Base-by-base conservation (phyloP, 2,888 invertebrate species). In the Chymomyza fuscimana region DNA sequence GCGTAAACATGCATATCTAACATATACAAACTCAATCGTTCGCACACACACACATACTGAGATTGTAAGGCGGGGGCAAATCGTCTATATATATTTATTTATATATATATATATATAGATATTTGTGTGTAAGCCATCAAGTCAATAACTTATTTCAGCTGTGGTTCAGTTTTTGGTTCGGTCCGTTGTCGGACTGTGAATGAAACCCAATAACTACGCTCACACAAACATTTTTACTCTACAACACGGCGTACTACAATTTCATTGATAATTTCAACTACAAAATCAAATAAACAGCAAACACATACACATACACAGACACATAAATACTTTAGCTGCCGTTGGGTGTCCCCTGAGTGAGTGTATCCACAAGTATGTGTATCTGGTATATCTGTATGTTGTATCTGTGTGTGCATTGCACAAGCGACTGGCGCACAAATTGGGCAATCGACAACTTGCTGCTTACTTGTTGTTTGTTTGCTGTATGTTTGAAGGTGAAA, bases 191-290 rank as follows among this genome's bases (percentile, higher is more conserved):
- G 51, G 32, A 12, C 63, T 74, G 68, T 80, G 86, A 82, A 82
- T 87, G 82, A 80, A 87, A 70, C 54, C 54, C 54, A 54, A 54
- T 54, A 54, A 54, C 54, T 54, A 54, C 54, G 54, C 16, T 46
- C 40, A 46, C 40, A 46, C 40, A 46, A 12, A 46, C 40, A 46
- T 46, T 46, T 46, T 46, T 46, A 46, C 40, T 46, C 40, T 46
- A 46, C 40, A 46, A 12, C 12, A 12, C 15, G 73, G 40, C 60
- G 62, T 72, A 69, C 58, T 69, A 72, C 60, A 79, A 79, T 74
- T 83, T 87, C 87, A 83, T 83, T 83, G 83, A 83, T 88, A 88
- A 83, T 72, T 83, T 88, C 59, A 63, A 77, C 29, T 60, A 72
- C 69, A 67, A 78, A 79, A 79, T 74, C 73, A 83, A 87, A 81